phyloP scores from a whole-genome alignment of 1,140 invertebrate species.

The Heliothis virescens region DNA sequence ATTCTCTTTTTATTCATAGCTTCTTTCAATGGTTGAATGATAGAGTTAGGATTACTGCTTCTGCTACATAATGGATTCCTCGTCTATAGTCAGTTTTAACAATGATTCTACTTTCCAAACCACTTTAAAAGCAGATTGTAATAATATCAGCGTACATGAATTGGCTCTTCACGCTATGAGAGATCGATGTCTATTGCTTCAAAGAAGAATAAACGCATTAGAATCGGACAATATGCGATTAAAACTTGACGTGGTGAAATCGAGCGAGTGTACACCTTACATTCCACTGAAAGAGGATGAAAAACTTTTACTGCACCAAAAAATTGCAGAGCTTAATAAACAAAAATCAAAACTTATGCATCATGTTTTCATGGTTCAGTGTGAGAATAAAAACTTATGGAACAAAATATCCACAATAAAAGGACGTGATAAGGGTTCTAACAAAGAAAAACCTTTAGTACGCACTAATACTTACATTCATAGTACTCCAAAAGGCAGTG shows the following conservation, averaged over 20 bases:
- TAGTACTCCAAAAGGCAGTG: constrained; percentile 86
- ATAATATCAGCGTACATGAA: constrained; percentile 88
- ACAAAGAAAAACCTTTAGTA: constrained; percentile 83
- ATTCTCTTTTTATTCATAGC: not conserved
- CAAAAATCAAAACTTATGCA: constrained; percentile 91
- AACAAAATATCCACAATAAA: constrained; percentile 89
- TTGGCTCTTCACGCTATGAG: constrained; percentile 92
- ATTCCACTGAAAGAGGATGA: constrained; percentile 80
- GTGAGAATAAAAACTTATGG: constrained; percentile 93
- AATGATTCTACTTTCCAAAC: constrained; percentile 80
- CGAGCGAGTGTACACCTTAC: constrained; percentile 63
- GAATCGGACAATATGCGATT: constrained; percentile 92
- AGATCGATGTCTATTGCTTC: constrained; percentile 91
- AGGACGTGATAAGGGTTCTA: constrained; percentile 76
- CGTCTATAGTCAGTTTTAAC: constrained; percentile 81
- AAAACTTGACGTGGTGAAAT: constrained; percentile 85
- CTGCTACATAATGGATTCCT: constrained; percentile 72
- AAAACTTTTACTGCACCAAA: constrained; percentile 84
- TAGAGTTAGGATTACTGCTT: not conserved
- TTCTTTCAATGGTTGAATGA: not conserved
- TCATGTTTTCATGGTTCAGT: constrained; percentile 92
- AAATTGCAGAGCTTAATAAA: constrained; percentile 89
- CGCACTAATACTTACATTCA: constrained; percentile 89
- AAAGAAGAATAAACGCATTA: constrained; percentile 88
- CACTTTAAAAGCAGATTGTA: constrained; percentile 75